Percentiles rank a stretch among this genome's conserved stretches.
These are phyloP conservation scores for Melitaea cinxia DNA, from an alignment of 1,140 invertebrate species.

Conservation along the genomic window DNA sequence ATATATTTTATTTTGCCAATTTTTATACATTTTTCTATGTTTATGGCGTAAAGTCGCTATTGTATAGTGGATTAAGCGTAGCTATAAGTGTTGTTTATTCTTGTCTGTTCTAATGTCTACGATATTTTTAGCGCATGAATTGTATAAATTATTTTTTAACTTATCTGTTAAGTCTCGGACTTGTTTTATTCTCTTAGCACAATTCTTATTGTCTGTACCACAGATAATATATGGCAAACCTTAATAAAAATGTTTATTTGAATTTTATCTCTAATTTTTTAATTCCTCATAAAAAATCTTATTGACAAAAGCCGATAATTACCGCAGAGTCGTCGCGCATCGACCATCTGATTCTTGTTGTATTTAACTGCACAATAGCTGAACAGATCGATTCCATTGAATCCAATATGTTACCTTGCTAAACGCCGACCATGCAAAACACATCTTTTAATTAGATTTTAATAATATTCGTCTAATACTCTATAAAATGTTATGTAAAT, in stretches of 20 bases:
- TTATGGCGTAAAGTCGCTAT: neutral
- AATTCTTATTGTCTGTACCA: slow-evolving; percentile 3
- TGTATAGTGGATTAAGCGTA: neutral
- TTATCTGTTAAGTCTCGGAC: neutral
- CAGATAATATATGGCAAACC: slow-evolving; percentile 8
- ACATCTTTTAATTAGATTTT: no score
- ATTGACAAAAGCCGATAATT: no score
- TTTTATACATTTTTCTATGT: slow-evolving; percentile 5
- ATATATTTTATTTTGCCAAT: slow-evolving; percentile 10
- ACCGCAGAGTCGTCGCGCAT: no score
- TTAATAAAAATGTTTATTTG: slow-evolving; percentile 6
- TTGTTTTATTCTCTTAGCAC: neutral
- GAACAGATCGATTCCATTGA: no score
- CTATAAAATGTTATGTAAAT: no score
- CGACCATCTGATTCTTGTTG: no score
- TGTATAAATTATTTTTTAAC: slow-evolving; percentile 11
- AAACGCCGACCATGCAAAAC: no score
- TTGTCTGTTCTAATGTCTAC: neutral
- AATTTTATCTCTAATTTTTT: neutral
- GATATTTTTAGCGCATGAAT: neutral
- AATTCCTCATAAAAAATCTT: no score
- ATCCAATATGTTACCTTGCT: no score
- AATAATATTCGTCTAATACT: no score
- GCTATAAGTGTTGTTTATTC: slow-evolving; percentile 3
- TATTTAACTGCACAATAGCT: no score